Evolutionary conservation across 1,140 invertebrate genomes (phyloP).

Genomic region (Bombus superbus): DNA sequence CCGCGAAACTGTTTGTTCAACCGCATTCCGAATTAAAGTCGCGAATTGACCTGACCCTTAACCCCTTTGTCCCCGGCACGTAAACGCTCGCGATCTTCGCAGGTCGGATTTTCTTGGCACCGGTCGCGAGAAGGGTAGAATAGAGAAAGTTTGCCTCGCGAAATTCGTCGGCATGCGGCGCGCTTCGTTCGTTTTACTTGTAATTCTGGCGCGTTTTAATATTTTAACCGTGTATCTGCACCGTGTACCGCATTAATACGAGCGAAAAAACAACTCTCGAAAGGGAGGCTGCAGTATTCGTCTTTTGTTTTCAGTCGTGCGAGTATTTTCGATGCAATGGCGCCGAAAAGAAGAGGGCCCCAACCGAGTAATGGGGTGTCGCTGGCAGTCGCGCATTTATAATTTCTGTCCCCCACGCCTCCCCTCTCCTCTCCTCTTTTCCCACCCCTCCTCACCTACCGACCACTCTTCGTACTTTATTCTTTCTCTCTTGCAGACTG

Average conservation of each 20-base stretch:
- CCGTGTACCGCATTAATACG: conserved; percentile 50
- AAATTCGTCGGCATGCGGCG: not conserved
- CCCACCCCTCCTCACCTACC: conserved; percentile 17
- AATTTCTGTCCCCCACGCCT: conserved; percentile 60
- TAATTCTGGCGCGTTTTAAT: conserved; percentile 41
- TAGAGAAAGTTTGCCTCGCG: not conserved
- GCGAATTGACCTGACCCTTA: not conserved
- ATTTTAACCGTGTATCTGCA: conserved; percentile 52
- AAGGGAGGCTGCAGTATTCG: conserved; percentile 34
- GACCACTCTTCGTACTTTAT: conserved; percentile 49
- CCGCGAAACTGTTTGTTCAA: not conserved
- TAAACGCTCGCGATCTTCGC: not conserved
- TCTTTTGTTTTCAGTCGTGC: conserved; percentile 63
- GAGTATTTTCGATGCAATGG: conserved; percentile 67
- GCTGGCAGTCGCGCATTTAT: conserved; percentile 72
- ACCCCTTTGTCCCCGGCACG: not conserved
- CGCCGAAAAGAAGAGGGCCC: conserved; percentile 64
- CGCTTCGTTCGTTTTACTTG: not conserved
- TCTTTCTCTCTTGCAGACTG: conserved; percentile 54
- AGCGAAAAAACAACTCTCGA: conserved; percentile 47
- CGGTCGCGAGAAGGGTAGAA: not conserved
- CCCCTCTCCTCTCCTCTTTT: conserved; percentile 4
- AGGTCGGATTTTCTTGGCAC: conserved; percentile 15
- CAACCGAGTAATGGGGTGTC: conserved; percentile 71
- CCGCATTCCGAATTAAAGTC: not conserved